These are phyloP conservation scores for Archocentrus centrarchus DNA, from an alignment of 2,113 vertebrate genomes.

Conservation along the genomic window DNA sequence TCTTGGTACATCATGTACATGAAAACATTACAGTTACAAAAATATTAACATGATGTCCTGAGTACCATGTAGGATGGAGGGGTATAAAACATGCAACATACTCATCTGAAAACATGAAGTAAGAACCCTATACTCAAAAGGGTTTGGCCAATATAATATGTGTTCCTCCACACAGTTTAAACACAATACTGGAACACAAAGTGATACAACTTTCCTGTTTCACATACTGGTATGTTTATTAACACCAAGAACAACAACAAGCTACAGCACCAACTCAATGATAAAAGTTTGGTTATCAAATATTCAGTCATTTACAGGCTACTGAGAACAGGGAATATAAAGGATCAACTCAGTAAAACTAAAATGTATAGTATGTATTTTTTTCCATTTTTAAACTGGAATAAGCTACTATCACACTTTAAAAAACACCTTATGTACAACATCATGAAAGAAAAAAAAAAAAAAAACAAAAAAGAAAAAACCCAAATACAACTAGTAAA, in stretches of 20 bases:
- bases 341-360: conserved; percentile 3
- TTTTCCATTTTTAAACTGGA: conserved; percentile 20
- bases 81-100: not conserved
- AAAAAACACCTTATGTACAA: too few species aligned
- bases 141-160: not conserved
- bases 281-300: conserved; percentile 42
- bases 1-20: not conserved
- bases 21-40: not conserved
- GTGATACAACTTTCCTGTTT: not conserved
- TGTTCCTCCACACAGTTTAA: not conserved
- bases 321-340: conserved; percentile 20
- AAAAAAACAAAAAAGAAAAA: not conserved
- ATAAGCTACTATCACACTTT: conserved; percentile 11
- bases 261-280: conserved; percentile 48
- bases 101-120: not conserved
- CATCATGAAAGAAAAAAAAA: too few species aligned
- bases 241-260: conserved; percentile 54
- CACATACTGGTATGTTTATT: conserved; percentile 59
- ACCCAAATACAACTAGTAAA: conserved; percentile 1
- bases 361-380: conserved; percentile 24
- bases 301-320: conserved; percentile 49
- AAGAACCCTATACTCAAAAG: not conserved
- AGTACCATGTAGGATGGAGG: not conserved
- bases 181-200: not conserved
- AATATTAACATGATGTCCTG: not conserved